Evolutionary conservation across 2,113 vertebrate genomes (phyloP), one percentile per base, ranked within the genome.

Genomic region (Trachemys scripta): DNA sequence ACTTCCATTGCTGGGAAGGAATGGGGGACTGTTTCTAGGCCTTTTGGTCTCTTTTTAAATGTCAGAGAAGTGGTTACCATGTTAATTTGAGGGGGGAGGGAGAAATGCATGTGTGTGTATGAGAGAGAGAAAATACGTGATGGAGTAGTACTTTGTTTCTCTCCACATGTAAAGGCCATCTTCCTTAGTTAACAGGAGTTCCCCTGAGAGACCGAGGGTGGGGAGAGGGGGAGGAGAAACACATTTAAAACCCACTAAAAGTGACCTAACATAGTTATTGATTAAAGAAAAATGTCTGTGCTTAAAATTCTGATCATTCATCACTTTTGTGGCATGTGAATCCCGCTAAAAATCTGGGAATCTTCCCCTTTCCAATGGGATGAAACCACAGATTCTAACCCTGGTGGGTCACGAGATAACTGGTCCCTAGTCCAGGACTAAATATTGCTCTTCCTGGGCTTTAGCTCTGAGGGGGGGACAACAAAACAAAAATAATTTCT

Each of bases 1-100:
- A 5, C 2, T 17, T 47, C 62, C 13, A 82, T 57, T 11, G 3
- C 3, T 0, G 1, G 47, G 75, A 47, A 45, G 42, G 42, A 1
- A 76, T 9, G 47, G 45, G 24, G 22, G 75, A 76, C 24, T 13
- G 10, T 76, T 76, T 29, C 5, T 42, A 86, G 31, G 35, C 47
- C 54, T 1, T n/a, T 2, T 2, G 5, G 6, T 69, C 42, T 72
- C 5, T 27, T 80, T 86, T 93, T 72, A 78, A 59, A 6, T 38
- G 10, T 20, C 13, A 86, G 80, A 59, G 62, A 49, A 81, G 14
- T 76, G 24, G 24, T 45, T 76, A 38, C 22, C 38, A 25, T 27
- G 38, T 13, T 76, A 76, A 76, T 27, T 76, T 76, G 3, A 27
- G 38, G 75, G 12, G 42, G 3, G 16, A 8, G 45, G 45, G 8